A percentile compares a stretch with the other conserved stretches of the same genome.
These are phyloP conservation scores for Globia sparganii DNA, from an alignment of 2,888 invertebrate genomes.

Conservation along the genomic window DNA sequence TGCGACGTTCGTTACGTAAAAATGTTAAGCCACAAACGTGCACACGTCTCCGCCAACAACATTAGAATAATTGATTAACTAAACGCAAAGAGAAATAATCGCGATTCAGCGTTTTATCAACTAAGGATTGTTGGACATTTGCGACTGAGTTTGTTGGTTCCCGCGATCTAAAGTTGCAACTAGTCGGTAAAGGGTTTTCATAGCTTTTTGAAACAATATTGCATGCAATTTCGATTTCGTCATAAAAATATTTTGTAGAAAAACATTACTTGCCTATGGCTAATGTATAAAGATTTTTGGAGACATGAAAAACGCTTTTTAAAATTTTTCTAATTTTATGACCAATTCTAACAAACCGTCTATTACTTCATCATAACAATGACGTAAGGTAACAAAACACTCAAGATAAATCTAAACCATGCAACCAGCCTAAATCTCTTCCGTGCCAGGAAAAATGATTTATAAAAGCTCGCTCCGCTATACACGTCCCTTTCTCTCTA, in stretches of 20 bases:
- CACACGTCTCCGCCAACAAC: constrained; percentile 86
- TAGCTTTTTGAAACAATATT: too few species aligned
- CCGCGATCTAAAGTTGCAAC: not conserved
- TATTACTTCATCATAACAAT: not conserved
- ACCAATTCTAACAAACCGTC: not conserved
- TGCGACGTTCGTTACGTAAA: constrained; percentile 72
- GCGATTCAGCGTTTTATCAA: constrained; percentile 87
- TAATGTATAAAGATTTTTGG: not conserved
- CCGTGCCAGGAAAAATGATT: constrained; percentile 89
- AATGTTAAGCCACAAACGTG: constrained; percentile 74
- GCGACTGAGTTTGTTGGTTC: constrained; percentile 41
- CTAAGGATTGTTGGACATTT: constrained; percentile 71
- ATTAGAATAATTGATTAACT: constrained; percentile 90
- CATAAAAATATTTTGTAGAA: not conserved
- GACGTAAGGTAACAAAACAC: constrained; percentile 9
- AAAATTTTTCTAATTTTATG: not conserved
- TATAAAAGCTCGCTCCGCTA: constrained; percentile 84
- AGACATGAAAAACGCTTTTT: not conserved
- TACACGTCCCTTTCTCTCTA: constrained; percentile 73
- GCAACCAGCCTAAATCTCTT: constrained; percentile 79
- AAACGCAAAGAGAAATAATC: constrained; percentile 89
- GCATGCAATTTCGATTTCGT: not conserved
- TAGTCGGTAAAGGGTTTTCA: too few species aligned
- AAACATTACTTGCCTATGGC: not conserved
- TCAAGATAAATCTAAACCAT: constrained; percentile 56